Conservation (phyloP, 2,113 vertebrate genomes). For the Antennarius striatus region DNA sequence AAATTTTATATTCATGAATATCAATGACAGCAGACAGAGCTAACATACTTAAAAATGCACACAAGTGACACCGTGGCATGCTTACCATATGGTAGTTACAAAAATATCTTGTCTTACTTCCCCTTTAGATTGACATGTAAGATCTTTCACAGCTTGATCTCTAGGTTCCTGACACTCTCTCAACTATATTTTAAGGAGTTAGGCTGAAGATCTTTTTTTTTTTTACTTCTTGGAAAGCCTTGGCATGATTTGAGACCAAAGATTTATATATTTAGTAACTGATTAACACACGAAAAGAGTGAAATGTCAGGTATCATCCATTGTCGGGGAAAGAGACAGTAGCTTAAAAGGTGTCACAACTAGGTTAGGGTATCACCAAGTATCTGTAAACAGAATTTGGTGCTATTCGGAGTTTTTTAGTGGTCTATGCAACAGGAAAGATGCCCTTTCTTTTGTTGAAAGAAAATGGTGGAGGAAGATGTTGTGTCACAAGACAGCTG, state of each 20-base stretch:
- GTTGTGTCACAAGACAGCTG: no score
- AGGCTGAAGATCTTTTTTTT: conserved; percentile 15
- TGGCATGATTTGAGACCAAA: conserved; percentile 9
- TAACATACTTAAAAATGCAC: background rate
- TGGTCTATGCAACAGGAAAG: no score
- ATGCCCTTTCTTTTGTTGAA: no score
- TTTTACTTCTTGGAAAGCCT: background rate
- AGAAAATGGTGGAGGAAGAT: no score
- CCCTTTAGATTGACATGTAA: conserved; percentile 14
- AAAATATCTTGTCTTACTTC: background rate
- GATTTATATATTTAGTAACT: background rate
- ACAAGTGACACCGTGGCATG: background rate
- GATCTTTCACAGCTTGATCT: conserved; percentile 31
- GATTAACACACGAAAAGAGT: background rate
- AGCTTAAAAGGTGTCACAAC: background rate
- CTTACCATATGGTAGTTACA: no score
- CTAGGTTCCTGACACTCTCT: conserved; percentile 20
- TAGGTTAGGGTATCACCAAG: no score
- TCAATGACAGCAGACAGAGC: background rate
- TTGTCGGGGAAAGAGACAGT: background rate
- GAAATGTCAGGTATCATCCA: background rate
- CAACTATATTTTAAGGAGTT: conserved; percentile 24
- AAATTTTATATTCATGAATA: no score
- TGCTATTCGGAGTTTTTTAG: no score
- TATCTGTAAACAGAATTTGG: no score